Conservation (phyloP, 2,888 invertebrate genomes). For the Chorisops tibialis region DNA sequence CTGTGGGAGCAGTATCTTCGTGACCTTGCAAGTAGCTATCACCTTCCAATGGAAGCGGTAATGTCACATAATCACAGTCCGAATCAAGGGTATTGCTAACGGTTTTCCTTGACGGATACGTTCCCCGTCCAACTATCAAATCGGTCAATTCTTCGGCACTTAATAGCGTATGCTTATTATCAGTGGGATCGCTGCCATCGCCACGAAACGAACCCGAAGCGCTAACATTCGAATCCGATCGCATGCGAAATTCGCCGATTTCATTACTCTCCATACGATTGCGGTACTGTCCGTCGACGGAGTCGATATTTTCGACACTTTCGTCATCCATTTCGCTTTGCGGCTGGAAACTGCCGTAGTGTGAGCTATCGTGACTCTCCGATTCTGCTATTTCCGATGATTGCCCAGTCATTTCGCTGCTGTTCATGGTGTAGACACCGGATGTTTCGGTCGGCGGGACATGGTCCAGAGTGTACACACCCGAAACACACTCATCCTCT, state of each 20-base stretch:
- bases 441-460: slow-evolving; percentile 79
- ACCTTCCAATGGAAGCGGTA: slow-evolving; percentile 60
- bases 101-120: slow-evolving; percentile 73
- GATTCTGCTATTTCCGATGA: slow-evolving; percentile 60
- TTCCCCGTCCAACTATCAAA: slow-evolving; percentile 74
- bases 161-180: slow-evolving; percentile 69
- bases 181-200: slow-evolving; percentile 85
- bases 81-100: slow-evolving; percentile 84
- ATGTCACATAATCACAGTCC: slow-evolving; percentile 84
- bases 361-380: slow-evolving; percentile 55
- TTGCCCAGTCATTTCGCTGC: slow-evolving; percentile 58
- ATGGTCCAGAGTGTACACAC: slow-evolving; percentile 59
- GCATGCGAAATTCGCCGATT: slow-evolving; percentile 58
- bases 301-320: slow-evolving; percentile 52
- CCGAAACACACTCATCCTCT: slow-evolving; percentile 56
- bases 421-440: slow-evolving; percentile 78
- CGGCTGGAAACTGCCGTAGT: slow-evolving; percentile 59
- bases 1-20: slow-evolving; percentile 60
- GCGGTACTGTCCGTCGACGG: slow-evolving; percentile 57
- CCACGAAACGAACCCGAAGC: slow-evolving; percentile 78
- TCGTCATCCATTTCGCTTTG: slow-evolving; percentile 55
- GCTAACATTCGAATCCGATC: slow-evolving; percentile 77
- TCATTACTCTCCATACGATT: slow-evolving; percentile 54
- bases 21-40: slow-evolving; percentile 60
- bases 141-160: slow-evolving; percentile 82